Evolutionary conservation across 1,140 invertebrate genomes (phyloP), one percentile per base, ranked within the genome.

Genomic region (Megalopta genalis): DNA sequence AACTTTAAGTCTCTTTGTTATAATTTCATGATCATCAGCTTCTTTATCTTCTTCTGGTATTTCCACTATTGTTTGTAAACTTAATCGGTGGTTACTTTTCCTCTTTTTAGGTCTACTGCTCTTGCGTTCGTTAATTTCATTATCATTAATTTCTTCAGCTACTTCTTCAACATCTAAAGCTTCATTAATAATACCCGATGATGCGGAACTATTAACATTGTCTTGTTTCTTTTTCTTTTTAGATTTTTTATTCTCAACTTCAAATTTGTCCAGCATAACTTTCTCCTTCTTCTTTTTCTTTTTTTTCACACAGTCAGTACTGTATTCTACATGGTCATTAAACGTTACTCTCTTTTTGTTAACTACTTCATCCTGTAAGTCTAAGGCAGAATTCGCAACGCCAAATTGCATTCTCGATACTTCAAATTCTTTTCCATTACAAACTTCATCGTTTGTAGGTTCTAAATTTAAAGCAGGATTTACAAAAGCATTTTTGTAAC

Each of bases 341-440:
- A 93, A 93, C 60, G 89, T 92, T 12, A 93, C 92, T 9, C 88
- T 83, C 77, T 89, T 92, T 49, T 91, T 92, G 2, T 86, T 85
- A 14, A 52, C 42, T 23, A 21, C 79, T 68, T 93, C 92, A 70
- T 93, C 91, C 0, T 87, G 87, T 23, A 92, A 76, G 85, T 93
- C 91, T 37, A 93, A 75, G 10, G 86, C 92, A 74, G 81, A 86
- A 52, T 93, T 93, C 23, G 87, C 87, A 23, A 92, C 23, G 23
- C 92, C 92, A 76, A 86, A 82, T 62, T 85, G 62, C 64, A 78
- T 60, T 78, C 90, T 89, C 1, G 86, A 76, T 14, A 92, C 86
- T 84, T 93, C 91, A 83, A 90, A 92, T 85, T 88, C 69, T 32
- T 66, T 81, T 9, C 86, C 82, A 72, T 76, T 86, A 25, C 32